Percentiles rank a stretch among this genome's conserved stretches.
Conservation (phyloP, 2,113 vertebrate species). For the Sapajus apella region DNA sequence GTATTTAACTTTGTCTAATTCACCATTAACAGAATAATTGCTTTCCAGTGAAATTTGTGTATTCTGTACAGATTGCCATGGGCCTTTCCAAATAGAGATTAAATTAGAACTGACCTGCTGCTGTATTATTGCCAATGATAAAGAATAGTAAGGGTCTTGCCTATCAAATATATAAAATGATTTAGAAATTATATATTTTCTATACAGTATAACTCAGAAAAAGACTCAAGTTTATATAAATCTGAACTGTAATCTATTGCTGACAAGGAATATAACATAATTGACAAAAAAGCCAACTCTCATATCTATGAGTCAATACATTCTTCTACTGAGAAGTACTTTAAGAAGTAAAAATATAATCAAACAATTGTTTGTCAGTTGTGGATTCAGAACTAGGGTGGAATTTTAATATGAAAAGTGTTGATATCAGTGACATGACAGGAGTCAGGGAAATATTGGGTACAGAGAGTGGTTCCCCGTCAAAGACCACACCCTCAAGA, state of each 20-base stretch:
- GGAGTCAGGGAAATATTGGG: no score
- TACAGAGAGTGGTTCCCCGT: no score
- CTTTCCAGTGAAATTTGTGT: background rate
- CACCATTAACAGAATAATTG: background rate
- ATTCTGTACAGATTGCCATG: background rate
- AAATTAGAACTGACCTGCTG: background rate
- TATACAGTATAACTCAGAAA: background rate
- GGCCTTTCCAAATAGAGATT: background rate
- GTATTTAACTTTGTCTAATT: constrained; percentile 26
- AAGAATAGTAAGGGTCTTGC: background rate
- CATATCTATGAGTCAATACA: background rate
- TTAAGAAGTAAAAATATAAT: background rate
- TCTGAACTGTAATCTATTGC: background rate
- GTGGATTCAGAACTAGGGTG: background rate
- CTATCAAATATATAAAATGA: background rate
- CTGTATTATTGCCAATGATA: background rate
- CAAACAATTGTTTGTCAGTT: background rate
- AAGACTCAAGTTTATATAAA: background rate
- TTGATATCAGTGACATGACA: background rate
- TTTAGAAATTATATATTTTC: background rate
- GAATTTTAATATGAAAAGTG: background rate
- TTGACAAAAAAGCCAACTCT: background rate
- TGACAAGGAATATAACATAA: background rate
- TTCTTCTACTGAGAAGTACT: background rate
- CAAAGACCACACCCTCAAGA: no score